Evolutionary conservation across 2,113 vertebrate species (phyloP).

Genomic region (Cottus gobio): DNA sequence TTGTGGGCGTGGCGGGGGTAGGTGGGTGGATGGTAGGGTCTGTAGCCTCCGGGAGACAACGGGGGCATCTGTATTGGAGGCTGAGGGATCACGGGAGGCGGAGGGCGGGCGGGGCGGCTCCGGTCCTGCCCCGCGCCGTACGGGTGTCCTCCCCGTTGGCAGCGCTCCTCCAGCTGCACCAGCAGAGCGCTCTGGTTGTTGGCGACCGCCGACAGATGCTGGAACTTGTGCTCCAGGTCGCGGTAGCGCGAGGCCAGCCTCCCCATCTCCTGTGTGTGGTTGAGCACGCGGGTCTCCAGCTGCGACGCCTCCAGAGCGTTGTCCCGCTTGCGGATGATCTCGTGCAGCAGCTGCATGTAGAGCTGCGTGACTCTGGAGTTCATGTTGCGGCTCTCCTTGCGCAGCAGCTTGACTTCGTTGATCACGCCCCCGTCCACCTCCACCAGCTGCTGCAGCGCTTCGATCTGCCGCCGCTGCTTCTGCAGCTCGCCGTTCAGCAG

Average conservation of each 20-base stretch:
- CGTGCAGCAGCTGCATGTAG: constrained; percentile 96
- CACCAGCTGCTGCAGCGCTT: constrained; percentile 92
- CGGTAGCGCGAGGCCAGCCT: constrained; percentile 89
- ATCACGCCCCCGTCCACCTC: constrained; percentile 94
- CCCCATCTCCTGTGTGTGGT: constrained; percentile 93
- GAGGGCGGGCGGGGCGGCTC: constrained; percentile 68
- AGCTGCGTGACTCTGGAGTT: constrained; percentile 94
- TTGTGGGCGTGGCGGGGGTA: constrained; percentile 84
- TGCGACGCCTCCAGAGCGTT: constrained; percentile 92
- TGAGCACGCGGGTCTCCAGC: constrained; percentile 91
- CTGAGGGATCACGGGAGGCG: constrained; percentile 74
- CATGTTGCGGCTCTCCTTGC: constrained; percentile 97
- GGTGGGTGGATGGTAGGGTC: constrained; percentile 86
- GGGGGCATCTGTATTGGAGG: constrained; percentile 60
- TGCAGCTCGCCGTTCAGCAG: constrained; percentile 91
- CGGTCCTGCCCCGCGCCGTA: constrained; percentile 19
- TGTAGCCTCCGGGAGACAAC: constrained; percentile 72
- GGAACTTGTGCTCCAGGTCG: constrained; percentile 94
- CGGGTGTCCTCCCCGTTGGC: constrained; percentile 71
- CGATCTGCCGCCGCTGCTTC: constrained; percentile 94
- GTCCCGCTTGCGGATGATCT: constrained; percentile 94
- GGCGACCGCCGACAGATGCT: constrained; percentile 88
- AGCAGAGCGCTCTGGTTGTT: constrained; percentile 91
- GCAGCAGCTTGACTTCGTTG: constrained; percentile 93
- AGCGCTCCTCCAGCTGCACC: constrained; percentile 90